A percentile compares a stretch with the other conserved stretches of the same genome.
Conservation (phyloP, 2,113 vertebrate genomes). For the Perognathus longimembris region DNA sequence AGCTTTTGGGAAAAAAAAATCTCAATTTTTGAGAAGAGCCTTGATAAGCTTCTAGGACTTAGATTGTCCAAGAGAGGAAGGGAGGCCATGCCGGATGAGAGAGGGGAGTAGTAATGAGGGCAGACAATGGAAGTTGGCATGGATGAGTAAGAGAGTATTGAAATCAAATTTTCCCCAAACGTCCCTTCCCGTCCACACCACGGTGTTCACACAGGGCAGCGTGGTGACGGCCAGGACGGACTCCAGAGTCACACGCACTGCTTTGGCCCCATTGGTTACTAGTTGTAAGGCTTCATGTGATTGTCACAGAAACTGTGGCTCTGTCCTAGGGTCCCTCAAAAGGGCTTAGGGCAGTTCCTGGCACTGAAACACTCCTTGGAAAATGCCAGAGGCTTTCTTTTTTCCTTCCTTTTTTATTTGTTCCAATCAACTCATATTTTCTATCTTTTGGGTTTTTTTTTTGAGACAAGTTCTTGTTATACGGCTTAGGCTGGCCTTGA, state of each 20-base stretch:
- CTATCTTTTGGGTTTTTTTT: neutral
- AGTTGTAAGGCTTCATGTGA: neutral
- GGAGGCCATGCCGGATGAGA: neutral
- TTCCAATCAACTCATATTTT: neutral
- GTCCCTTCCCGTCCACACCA: neutral
- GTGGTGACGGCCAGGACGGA: accelerated
- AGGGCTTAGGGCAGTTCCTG: neutral
- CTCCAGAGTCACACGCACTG: neutral
- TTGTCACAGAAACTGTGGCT: neutral
- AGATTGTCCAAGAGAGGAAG: neutral
- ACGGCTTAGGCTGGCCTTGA: too few species aligned
- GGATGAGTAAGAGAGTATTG: neutral
- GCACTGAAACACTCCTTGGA: neutral
- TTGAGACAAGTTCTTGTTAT: too few species aligned
- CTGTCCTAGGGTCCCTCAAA: neutral
- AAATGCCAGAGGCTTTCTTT: neutral
- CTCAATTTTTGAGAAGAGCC: conserved; percentile 12
- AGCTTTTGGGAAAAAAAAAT: conserved; percentile 7
- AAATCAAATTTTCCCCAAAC: neutral
- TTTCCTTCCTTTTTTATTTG: neutral
- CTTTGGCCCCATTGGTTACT: neutral
- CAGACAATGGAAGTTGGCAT: neutral
- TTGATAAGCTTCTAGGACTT: neutral
- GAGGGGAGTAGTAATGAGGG: neutral
- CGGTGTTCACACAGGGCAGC: neutral